A percentile compares a stretch with the other conserved stretches of the same genome.
Conservation (phyloP, 1,140 invertebrate species). For the Drosophila ogumai region DNA sequence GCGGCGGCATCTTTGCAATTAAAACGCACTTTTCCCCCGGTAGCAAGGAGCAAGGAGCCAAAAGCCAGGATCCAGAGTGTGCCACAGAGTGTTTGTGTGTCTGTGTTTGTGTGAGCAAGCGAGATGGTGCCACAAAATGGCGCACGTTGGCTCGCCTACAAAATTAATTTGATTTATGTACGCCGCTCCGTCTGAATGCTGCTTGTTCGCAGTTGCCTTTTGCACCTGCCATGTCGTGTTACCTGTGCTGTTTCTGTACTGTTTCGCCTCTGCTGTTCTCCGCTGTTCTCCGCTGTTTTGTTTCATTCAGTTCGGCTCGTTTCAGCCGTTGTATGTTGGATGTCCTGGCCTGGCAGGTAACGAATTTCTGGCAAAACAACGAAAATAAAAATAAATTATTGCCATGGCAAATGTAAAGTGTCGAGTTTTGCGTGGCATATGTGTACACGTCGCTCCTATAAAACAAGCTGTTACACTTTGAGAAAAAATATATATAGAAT, state of each 20-base stretch:
- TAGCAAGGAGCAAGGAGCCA: background rate
- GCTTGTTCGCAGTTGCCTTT: slow-evolving; percentile 52
- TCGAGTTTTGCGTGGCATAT: slow-evolving; percentile 76
- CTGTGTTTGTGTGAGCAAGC: slow-evolving; percentile 5
- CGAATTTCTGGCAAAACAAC: slow-evolving; percentile 78
- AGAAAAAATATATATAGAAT: slow-evolving; percentile 1
- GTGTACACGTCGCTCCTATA: slow-evolving; percentile 67
- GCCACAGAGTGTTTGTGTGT: background rate
- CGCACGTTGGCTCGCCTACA: slow-evolving; percentile 72
- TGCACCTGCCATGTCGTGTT: slow-evolving; percentile 62
- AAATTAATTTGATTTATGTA: slow-evolving; percentile 84
- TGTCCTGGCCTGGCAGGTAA: slow-evolving; percentile 59
- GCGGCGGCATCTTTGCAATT: slow-evolving; percentile 78
- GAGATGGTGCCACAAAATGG: slow-evolving; percentile 58
- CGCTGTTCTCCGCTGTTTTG: slow-evolving; percentile 18
- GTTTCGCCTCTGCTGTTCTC: slow-evolving; percentile 21
- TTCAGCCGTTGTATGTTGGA: slow-evolving; percentile 25
- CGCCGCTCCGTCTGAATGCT: slow-evolving; percentile 44
- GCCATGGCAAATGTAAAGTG: slow-evolving; percentile 77
- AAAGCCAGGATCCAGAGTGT: background rate
- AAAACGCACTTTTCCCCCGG: slow-evolving; percentile 74
- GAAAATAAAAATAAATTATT: slow-evolving; percentile 80
- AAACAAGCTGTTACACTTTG: slow-evolving; percentile 58
- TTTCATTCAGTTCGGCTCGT: slow-evolving; percentile 14
- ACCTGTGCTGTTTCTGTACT: slow-evolving; percentile 44